Evolutionary conservation across 2,113 vertebrate genomes (phyloP).

Genomic region (Columba janthina): DNA sequence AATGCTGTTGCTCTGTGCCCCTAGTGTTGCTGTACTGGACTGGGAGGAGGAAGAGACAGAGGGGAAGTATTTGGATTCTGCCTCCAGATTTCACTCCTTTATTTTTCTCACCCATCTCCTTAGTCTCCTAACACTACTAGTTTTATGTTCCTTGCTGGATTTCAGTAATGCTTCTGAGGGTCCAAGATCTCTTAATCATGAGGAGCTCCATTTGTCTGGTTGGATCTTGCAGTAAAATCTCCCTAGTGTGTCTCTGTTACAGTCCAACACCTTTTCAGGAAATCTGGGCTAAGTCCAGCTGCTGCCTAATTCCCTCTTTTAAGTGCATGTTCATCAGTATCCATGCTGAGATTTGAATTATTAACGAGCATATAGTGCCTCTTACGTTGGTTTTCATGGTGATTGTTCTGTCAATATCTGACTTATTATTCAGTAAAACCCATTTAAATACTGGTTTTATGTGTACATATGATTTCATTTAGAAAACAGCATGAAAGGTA

Average conservation of each 20-base stretch:
- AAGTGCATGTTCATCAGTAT: conserved; percentile 22
- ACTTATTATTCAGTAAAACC: conserved; percentile 18
- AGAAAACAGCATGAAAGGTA: conserved; percentile 19
- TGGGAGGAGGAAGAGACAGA: background rate
- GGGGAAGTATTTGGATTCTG: background rate
- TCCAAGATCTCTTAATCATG: background rate
- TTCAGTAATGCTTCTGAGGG: background rate
- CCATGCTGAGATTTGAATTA: conserved; percentile 36
- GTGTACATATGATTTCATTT: conserved; percentile 35
- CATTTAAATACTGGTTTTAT: conserved; percentile 50
- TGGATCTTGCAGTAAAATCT: background rate
- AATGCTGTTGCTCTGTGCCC: background rate
- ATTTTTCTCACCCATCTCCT: background rate
- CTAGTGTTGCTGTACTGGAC: background rate
- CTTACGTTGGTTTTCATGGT: conserved; percentile 27
- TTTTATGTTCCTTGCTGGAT: background rate
- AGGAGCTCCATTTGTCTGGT: background rate
- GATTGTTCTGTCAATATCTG: conserved; percentile 38
- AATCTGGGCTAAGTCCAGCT: background rate
- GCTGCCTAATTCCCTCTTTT: background rate
- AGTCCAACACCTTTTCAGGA: conserved; percentile 2
- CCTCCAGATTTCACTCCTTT: background rate
- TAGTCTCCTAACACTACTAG: background rate
- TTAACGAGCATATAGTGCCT: conserved; percentile 35
- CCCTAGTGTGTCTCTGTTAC: background rate